Percentiles rank a stretch among this genome's conserved stretches.
Conservation (phyloP, 2,888 invertebrate genomes). For the Idaea biselata region DNA sequence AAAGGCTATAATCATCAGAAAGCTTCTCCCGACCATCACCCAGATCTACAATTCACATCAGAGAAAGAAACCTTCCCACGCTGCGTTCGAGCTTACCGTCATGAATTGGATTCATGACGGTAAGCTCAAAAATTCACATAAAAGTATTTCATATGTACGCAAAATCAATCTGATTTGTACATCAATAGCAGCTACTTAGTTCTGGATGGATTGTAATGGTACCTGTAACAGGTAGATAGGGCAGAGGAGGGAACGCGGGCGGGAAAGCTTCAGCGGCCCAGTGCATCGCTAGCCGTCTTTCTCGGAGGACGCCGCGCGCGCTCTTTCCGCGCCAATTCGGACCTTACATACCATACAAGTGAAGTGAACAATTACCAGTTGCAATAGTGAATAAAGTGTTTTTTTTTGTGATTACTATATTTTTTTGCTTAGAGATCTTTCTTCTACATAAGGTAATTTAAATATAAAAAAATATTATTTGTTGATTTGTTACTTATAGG, state of each 20-base stretch:
- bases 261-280: constrained; percentile 63
- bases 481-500: not conserved
- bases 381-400: constrained; percentile 7
- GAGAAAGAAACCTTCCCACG: no score
- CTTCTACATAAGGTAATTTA: not conserved
- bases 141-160: not conserved
- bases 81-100: no score
- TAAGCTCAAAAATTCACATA: constrained; percentile 17
- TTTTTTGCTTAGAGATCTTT: not conserved
- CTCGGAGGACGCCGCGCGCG: constrained; percentile 53
- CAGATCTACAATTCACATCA: no score
- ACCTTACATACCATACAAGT: constrained; percentile 41
- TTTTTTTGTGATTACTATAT: constrained; percentile 10
- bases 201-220: constrained; percentile 55
- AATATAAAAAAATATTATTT: not conserved
- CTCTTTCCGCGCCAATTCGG: constrained; percentile 38
- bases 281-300: constrained; percentile 62
- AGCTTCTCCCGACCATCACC: no score
- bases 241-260: constrained; percentile 50
- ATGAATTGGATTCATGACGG: no score
- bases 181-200: constrained; percentile 75
- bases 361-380: constrained; percentile 27
- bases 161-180: constrained; percentile 73
- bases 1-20: no score
- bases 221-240: constrained; percentile 73